Percentiles rank a stretch among this genome's conserved stretches.
Evolutionary conservation across 2,888 invertebrate genomes (phyloP).

Genomic region (Ceriagrion tenellum): DNA sequence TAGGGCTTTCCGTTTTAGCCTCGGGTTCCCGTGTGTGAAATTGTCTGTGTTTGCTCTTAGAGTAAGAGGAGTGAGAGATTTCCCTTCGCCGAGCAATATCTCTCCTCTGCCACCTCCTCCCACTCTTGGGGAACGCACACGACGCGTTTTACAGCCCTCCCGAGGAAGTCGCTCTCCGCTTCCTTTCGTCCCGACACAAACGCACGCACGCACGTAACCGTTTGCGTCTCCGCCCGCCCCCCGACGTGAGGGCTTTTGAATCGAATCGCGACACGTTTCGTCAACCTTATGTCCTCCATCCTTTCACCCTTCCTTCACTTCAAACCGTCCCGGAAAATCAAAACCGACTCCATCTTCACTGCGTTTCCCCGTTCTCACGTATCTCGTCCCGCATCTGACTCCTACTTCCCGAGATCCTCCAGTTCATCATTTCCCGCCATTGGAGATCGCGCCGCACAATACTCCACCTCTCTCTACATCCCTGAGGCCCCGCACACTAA

Average conservation of each 20-base stretch:
- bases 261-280: slow-evolving; percentile 10
- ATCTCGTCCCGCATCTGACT: neutral
- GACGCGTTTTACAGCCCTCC: neutral
- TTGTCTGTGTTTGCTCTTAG: neutral
- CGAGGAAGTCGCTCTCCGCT: neutral
- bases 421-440: too few relatives aligned
- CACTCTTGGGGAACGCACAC: neutral
- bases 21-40: neutral
- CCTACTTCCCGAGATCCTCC: neutral
- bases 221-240: neutral
- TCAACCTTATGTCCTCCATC: neutral
- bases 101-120: neutral
- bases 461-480: too few relatives aligned
- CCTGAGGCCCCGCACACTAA: too few relatives aligned
- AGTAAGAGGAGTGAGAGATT: neutral
- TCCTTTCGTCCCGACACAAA: neutral
- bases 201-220: neutral
- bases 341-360: neutral
- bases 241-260: neutral
- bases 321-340: neutral
- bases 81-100: neutral
- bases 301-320: neutral
- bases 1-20: neutral
- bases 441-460: too few relatives aligned
- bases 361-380: neutral